Evolutionary conservation across 2,113 vertebrate genomes (phyloP), one percentile per base, ranked within the genome.

Genomic region (Aviceda subcristata): DNA sequence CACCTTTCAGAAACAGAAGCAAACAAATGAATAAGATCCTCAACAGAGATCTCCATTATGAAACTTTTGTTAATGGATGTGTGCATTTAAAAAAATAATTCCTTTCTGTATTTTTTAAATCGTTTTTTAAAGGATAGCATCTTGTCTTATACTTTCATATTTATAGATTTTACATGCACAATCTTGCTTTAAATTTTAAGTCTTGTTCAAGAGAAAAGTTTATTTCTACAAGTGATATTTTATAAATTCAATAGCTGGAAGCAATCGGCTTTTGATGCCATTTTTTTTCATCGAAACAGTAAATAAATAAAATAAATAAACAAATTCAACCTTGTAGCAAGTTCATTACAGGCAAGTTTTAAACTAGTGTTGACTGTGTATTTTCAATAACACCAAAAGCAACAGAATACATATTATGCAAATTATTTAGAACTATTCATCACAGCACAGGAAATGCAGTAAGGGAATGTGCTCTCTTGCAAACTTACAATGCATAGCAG

Each of bases 301-400:
- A 92, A 97, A 85, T 73, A 93, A 95, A 91, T 79, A 86, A 94
- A 90, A 84, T 45, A 90, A 86, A 86, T 21, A 78, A 94, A 85
- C 10, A 96, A 92, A 72, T 83, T 66, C 75, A 68, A 88, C 41
- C 45, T 34, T 63, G 39, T 50, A 90, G 51, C 43, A 85, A 64
- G 9, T 91, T 96, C 41, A 86, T 96, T 90, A 64, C 29, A 12
- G 46, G 5, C 63, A 94, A 59, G 56, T 96, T 78, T 92, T 66
- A 94, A 82, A 43, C 15, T 57, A 53, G 22, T 60, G 5, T 85
- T n/a, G 87, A 56, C 23, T 86, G 20, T 62, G 57, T 72, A 66
- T 94, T 96, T 74, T 81, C 77, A 78, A 50, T 60, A 71, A 12
- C 34, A 90, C 27, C 50, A 88, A 95, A 96, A 94, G 50, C 24